phyloP scores from a whole-genome alignment of 64 coral and sea anemone genomes.

The Cladopsammia gracilis region DNA sequence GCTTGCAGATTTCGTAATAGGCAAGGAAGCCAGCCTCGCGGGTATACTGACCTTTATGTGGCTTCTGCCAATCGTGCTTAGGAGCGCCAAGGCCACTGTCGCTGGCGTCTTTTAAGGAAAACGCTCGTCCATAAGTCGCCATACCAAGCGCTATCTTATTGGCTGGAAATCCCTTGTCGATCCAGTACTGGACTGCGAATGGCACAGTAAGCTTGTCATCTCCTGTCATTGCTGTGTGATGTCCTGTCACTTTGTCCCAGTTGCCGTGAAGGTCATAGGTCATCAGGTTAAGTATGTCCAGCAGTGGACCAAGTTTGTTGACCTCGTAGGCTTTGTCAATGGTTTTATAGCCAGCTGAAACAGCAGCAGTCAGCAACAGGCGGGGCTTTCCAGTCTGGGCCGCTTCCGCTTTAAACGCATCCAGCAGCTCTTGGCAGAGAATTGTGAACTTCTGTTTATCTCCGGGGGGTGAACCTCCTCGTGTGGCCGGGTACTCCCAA shows the following conservation, averaged over 20 bases:
- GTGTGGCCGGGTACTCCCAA: constrained; percentile 29
- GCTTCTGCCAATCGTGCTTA: not conserved
- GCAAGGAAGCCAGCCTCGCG: constrained; percentile 54
- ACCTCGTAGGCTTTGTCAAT: constrained; percentile 50
- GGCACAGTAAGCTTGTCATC: constrained; percentile 53
- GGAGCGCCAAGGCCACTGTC: constrained; percentile 42
- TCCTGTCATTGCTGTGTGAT: constrained; percentile 67
- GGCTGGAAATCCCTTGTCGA: constrained; percentile 64
- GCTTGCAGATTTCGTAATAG: constrained; percentile 74
- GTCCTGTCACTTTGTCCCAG: constrained; percentile 56
- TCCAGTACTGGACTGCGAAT: constrained; percentile 61
- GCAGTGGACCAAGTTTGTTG: not conserved
- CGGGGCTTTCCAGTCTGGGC: not conserved
- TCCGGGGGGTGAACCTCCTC: constrained; percentile 39
- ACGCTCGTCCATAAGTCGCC: constrained; percentile 56
- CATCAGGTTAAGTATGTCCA: constrained; percentile 68
- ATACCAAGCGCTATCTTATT: constrained; percentile 73
- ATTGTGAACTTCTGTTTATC: constrained; percentile 57
- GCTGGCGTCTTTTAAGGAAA: not conserved
- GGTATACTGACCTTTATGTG: constrained; percentile 40
- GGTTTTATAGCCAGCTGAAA: not conserved
- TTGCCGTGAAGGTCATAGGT: constrained; percentile 53
- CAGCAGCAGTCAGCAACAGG: constrained; percentile 58
- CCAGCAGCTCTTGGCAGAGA: constrained; percentile 35
- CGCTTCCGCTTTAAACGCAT: constrained; percentile 35